phyloP scores from a whole-genome alignment of 1,140 invertebrate genomes.

The Antheraea mylitta region DNA sequence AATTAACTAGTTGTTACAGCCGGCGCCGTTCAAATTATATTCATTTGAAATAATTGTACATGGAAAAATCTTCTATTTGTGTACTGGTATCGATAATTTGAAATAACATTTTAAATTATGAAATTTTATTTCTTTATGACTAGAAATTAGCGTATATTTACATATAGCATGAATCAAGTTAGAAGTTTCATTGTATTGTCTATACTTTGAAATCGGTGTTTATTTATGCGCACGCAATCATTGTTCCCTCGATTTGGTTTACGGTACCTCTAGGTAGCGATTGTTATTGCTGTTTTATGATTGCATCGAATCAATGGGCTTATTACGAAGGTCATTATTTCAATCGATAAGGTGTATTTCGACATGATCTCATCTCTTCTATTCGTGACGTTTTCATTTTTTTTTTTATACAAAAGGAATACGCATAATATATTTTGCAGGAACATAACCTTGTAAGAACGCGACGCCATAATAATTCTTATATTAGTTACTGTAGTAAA shows the following conservation, averaged over 20 bases:
- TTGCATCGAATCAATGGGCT: conserved; percentile 1
- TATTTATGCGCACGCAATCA: conserved; percentile 6
- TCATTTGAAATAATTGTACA: no score
- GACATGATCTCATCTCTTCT: background rate
- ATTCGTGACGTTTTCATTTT: no score
- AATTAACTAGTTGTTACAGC: no score
- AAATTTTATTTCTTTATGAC: background rate
- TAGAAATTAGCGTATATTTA: background rate
- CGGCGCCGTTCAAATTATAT: no score
- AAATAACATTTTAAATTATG: no score
- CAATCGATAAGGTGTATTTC: background rate
- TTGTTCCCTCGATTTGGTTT: conserved; percentile 28
- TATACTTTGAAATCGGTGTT: background rate
- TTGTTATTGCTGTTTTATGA: conserved; percentile 24
- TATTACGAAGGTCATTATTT: conserved; percentile 1
- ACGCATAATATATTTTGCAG: no score
- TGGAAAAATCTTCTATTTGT: no score
- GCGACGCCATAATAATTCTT: no score
- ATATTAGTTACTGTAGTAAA: no score
- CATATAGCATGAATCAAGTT: background rate
- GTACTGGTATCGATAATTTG: no score
- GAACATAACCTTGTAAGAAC: no score
- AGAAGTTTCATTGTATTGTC: background rate
- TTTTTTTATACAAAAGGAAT: no score
- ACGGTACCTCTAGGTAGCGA: conserved; percentile 24